Base-by-base conservation (phyloP, 2,888 invertebrate genomes). In the Phortica magna region DNA sequence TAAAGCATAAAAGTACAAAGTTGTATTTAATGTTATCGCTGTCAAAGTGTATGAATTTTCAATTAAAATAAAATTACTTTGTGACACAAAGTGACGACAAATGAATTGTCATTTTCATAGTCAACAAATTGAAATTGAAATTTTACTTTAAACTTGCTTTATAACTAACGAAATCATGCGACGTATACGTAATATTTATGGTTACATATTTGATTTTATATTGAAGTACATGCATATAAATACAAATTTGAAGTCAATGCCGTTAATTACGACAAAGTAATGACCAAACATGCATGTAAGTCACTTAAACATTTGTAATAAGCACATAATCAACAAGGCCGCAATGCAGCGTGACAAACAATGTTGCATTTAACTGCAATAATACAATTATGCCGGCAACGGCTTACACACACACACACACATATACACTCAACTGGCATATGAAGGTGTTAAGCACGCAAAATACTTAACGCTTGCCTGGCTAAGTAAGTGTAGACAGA, bases 301-400 rank as follows among this genome's bases (percentile, higher is more conserved):
- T 61, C 17, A 22, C 61, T 61, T 22, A 10, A 61, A 65, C 65
- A 53, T n/a, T 14, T 53, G 22, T 71, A 71, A 71, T 71, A 53
- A 71, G 70, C 70, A 55, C 70, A 71, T 71, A 71, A 71, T 71
- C 70, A 71, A 12, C 39, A 55, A 1, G 31, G 70, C 70, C 70
- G 55, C 70, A 71, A 71, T 71, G 70, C 55, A 71, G 70, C 39
- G 70, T 71, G 70, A 71, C 70, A 71, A 71, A 71, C 70, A 71
- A 71, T 71, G 70, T 55, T 53, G 70, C 42, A 41, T 71, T 22
- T 55, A 71, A 55, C 31, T 71, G 31, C 70, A 71, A 53, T 71
- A 55, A 71, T 71, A 71, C 39, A 55, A 71, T 71, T 71, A 31
- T 31, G 5, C 31, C 31, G 5, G 31, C 31, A 31, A 4, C 3